Evolutionary conservation across 2,113 vertebrate genomes (phyloP), one percentile per base, ranked within the genome.

Genomic region (Bothrops jararaca): DNA sequence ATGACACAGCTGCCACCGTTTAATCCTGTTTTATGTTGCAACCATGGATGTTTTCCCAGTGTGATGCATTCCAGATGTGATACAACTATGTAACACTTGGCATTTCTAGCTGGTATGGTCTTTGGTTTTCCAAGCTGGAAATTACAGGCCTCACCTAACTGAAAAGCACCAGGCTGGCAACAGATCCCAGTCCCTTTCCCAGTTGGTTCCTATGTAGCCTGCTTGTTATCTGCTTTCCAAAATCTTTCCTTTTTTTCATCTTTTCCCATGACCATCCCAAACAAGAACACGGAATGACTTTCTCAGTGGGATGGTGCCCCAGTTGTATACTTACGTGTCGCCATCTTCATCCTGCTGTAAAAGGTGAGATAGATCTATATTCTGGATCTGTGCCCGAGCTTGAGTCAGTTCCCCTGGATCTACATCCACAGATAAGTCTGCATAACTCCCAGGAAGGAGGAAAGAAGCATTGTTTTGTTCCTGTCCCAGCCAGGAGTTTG

Each of bases 291-390:
- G 20, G 45, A 34, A 39, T 23, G 24, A 26, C 2, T 52, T 87
- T 18, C 24, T 87, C 45, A 52, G 48, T 52, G 12, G 26, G 86
- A 29, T 8, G 48, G 85, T 24, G 80, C 8, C 29, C 45, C 15
- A 5, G 5, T 9, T 20, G 58, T n/a, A 50, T 22, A 98, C 98
- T 98, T 89, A 98, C 98, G 98, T 99, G 97, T 99, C 98, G 92
- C 98, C 98, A 2, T 99, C 98, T 85, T 99, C 98, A 56, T 99
- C 98, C 93, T 98, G 98, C 53, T 97, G 97, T 9, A 97, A 97
- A 50, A 98, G 97, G 69, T 97, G 97, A 57, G 95, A 97, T 39
- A 98, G 97, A 88, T 98, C 98, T 96, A 99, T 97, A 86, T 96
- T 93, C 18, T 87, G 95, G 48, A 99, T 95, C 54, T 98, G 94